phyloP scores from a whole-genome alignment of 2,888 invertebrate species.

The Mystacides longicornis region DNA sequence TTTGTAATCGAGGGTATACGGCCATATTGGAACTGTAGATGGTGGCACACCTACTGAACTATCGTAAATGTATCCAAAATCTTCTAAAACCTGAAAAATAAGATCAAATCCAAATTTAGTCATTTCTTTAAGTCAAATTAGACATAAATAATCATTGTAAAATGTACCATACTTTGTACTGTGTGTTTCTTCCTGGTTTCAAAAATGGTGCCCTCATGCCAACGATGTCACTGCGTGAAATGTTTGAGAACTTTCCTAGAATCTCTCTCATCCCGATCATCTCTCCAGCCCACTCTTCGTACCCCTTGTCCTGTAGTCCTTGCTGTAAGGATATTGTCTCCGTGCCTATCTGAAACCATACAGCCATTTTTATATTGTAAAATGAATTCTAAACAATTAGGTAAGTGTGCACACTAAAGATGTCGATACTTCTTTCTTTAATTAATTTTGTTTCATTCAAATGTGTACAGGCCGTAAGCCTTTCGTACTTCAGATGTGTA shows the following conservation, averaged over 20 bases:
- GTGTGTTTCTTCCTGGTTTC: conserved; percentile 88
- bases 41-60: conserved; percentile 86
- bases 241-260: conserved; percentile 71
- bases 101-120: background rate
- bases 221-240: conserved; percentile 72
- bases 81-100: conserved; percentile 67
- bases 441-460: too few relatives aligned
- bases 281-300: conserved; percentile 90
- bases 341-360: conserved; percentile 43
- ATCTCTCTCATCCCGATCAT: conserved; percentile 93
- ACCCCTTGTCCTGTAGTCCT: conserved; percentile 81
- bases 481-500: too few relatives aligned
- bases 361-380: too few relatives aligned
- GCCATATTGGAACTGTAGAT: conserved; percentile 77
- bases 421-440: too few relatives aligned
- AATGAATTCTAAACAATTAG: too few relatives aligned
- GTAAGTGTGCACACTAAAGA: too few relatives aligned
- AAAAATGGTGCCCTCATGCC: conserved; percentile 85
- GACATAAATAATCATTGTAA: too few relatives aligned
- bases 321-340: conserved; percentile 63
- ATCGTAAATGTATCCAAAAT: conserved; percentile 89
- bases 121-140: too few relatives aligned
- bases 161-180: conserved; percentile 62
- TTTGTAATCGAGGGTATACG: conserved; percentile 89
- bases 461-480: too few relatives aligned